Evolutionary conservation across 2,113 vertebrate genomes (phyloP), one percentile per base, ranked within the genome.

Genomic region (Tinamus guttatus): DNA sequence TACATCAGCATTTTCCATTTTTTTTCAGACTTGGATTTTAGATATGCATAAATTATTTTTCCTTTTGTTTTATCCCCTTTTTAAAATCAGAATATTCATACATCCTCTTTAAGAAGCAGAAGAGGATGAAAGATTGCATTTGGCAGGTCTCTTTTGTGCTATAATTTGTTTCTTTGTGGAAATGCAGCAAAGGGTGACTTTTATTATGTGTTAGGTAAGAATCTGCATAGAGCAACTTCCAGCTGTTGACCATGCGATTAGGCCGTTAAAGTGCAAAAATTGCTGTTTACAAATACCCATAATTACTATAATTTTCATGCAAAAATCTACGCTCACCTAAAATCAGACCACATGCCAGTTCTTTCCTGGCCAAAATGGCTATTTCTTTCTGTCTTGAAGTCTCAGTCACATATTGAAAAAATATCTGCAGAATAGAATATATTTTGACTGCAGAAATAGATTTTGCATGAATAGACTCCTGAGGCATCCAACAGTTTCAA

Each of bases 401-500:
- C 94, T 97, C 83, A 75, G 79, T 95, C 95, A 94, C 87, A 95
- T 81, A 97, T 78, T 96, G 86, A 87, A 81, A 97, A 97, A 92
- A 96, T 85, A 96, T 97, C 96, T 97, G 91, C 96, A 97, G 96
- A 97, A 97, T 87, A 98, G 95, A 96, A 97, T 97, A 94, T 97
- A 96, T 97, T 98, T 97, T 97, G 97, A 97, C 97, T 97, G 94
- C 93, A 97, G 96, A 97, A 97, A 97, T 97, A 96, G 97, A 98
- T 98, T 98, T 97, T 97, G 94, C 96, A 96, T 96, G 96, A 98
- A 97, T 94, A 98, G 96, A 97, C 97, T 96, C 97, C 97, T 81
- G 95, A 98, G 98, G 97, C 97, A 97, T 96, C 97, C 97, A 97
- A 97, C 97, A 97, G 96, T 97, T 98, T 98, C 97, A 98, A 97